Conservation (phyloP, 1,140 invertebrate species). For the Ditylenchus dipsaci region DNA sequence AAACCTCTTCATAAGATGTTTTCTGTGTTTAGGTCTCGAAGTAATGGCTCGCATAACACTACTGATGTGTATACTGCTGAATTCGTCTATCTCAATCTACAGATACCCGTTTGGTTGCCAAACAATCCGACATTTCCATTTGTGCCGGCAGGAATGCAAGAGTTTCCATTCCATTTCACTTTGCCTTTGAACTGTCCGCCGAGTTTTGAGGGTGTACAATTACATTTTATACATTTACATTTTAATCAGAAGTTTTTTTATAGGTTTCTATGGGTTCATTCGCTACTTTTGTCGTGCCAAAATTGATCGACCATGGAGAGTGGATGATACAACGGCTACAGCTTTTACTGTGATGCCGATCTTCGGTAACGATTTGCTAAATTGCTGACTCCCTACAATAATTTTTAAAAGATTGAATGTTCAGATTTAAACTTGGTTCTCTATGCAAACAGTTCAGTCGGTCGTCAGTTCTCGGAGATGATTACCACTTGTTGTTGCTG, state of each 20-base stretch:
- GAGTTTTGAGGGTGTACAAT: constrained; percentile 3
- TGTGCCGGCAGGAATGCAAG: neutral
- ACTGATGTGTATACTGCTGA: neutral
- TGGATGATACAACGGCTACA: neutral
- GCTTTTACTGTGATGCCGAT: neutral
- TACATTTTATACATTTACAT: neutral
- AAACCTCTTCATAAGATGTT: too few relatives aligned
- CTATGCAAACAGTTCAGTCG: neutral
- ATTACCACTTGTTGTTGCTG: neutral
- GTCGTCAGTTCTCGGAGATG: neutral
- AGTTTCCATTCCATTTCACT: neutral
- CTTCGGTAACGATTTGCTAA: too few relatives aligned
- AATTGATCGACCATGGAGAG: neutral
- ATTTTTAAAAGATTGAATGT: too few relatives aligned
- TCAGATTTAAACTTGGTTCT: neutral
- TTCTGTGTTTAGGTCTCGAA: too few relatives aligned
- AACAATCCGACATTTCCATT: neutral
- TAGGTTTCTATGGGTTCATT: neutral
- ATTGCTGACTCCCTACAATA: too few relatives aligned
- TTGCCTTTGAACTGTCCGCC: neutral
- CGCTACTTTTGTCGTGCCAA: neutral
- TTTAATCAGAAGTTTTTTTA: neutral
- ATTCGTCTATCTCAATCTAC: neutral
- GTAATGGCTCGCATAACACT: too few relatives aligned
- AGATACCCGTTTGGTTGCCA: neutral